These are phyloP conservation scores for Nothocercus nigrocapillus DNA, from an alignment of 2,113 vertebrate species.

Conservation along the genomic window DNA sequence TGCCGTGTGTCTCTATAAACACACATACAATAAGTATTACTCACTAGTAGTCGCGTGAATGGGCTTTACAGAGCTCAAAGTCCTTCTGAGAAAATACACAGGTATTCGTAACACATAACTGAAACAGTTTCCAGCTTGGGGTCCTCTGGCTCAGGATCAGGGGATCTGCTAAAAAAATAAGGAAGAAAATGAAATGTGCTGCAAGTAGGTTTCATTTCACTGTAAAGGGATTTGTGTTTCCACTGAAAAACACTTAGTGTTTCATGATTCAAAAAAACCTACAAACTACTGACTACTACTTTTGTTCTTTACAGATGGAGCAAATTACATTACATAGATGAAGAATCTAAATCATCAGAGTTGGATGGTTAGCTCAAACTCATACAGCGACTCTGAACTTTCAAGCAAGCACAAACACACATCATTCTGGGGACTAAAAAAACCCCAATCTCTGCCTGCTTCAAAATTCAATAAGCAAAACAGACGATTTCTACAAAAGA, in stretches of 20 bases:
- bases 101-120: neutral
- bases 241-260: neutral
- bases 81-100: slow-evolving; percentile 16
- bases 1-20: neutral
- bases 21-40: neutral
- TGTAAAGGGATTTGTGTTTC: neutral
- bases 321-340: neutral
- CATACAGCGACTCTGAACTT: neutral
- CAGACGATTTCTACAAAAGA: neutral
- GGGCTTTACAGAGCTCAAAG: neutral
- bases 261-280: neutral
- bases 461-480: neutral
- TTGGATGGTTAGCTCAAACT: neutral
- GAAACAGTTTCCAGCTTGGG: neutral
- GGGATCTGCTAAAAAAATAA: neutral
- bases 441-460: neutral
- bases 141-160: neutral
- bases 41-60: neutral
- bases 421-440: neutral
- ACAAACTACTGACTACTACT: neutral
- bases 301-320: neutral
- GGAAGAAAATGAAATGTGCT: slow-evolving; percentile 6
- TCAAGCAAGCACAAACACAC: neutral
- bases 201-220: neutral
- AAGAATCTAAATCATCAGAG: neutral